A percentile compares a stretch with the other conserved stretches of the same genome.
Conservation (phyloP, 2,888 invertebrate species). For the Melieria picta region DNA sequence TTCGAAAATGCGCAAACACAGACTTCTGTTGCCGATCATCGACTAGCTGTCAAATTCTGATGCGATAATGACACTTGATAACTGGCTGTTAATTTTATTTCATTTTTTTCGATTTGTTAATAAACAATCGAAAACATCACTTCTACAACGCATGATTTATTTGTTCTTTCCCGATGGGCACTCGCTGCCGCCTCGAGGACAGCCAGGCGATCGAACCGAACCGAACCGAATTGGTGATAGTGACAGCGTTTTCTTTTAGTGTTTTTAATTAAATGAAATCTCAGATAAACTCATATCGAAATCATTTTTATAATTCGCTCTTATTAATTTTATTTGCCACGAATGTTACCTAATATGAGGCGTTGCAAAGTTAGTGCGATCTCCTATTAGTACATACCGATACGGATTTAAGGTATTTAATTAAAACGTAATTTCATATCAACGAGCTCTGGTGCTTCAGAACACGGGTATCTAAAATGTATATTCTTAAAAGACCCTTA, state of each 20-base stretch:
- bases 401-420: constrained; percentile 2
- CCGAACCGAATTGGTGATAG: constrained; percentile 8
- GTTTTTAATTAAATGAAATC: constrained; percentile 57
- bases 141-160: constrained; percentile 54
- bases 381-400: not conserved
- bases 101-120: constrained; percentile 39
- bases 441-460: too few relatives aligned
- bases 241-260: constrained; percentile 55
- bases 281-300: constrained; percentile 29
- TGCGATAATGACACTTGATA: constrained; percentile 25
- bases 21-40: too few relatives aligned
- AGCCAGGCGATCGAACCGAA: too few relatives aligned
- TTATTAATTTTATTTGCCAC: not conserved
- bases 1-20: not conserved
- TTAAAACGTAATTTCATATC: constrained; percentile 3
- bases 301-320: not conserved
- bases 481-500: too few relatives aligned
- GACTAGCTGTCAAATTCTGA: not conserved
- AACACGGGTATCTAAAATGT: too few relatives aligned
- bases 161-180: too few relatives aligned
- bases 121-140: constrained; percentile 54
- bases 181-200: too few relatives aligned
- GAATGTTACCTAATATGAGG: not conserved
- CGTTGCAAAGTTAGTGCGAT: not conserved
- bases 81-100: constrained; percentile 31